Evolutionary conservation across 2,888 invertebrate species (phyloP), one percentile per base, ranked within the genome.

Genomic region (Dicyrtomina minuta): DNA sequence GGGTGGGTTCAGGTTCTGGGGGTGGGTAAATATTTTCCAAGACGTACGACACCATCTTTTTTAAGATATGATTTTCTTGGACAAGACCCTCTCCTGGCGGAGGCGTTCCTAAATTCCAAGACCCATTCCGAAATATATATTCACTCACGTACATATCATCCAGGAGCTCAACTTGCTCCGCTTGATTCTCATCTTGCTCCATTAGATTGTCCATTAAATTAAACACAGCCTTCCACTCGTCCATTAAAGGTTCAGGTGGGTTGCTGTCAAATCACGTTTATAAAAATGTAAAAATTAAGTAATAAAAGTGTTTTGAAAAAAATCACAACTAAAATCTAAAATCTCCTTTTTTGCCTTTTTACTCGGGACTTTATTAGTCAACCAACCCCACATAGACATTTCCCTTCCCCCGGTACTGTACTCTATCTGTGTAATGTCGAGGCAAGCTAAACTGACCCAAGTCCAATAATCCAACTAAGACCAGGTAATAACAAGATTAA

Each of bases 201-300:
- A 10, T 6, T 15, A n/a, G 1, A 26, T 27, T 61, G n/a, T 64
- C 64, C n/a, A 27, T 22, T 3, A 13, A 6, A 13, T 53, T 51
- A 39, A 64, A 64, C 20, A 26, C 33, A 8, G 27, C 33, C 39
- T 33, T 33, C 64, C 64, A 64, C 33, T 64, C 64, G 10, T 64
- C 39, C 33, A 64, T 2, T 20, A 64, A 15, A 0, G 64, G 51
- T 17, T 64, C 64, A 27, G 64, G 64, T 8, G 64, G 64, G 51
- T 64, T 39, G 20, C 64, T 60, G 24, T 8, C 13, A 51, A 51
- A 51, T n/a, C 43, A 41, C 13, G 8, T 41, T 8, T 12, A 41
- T 41, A 12, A 12, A 13, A 41, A 41, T 13, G 13, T n/a, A n/a
- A n/a, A n/a, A n/a, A n/a, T n/a, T n/a, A n/a, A n/a, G n/a, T n/a